Evolutionary conservation across 2,797 vertebrate species (phyloP).

Genomic region (Alcedo atthis): DNA sequence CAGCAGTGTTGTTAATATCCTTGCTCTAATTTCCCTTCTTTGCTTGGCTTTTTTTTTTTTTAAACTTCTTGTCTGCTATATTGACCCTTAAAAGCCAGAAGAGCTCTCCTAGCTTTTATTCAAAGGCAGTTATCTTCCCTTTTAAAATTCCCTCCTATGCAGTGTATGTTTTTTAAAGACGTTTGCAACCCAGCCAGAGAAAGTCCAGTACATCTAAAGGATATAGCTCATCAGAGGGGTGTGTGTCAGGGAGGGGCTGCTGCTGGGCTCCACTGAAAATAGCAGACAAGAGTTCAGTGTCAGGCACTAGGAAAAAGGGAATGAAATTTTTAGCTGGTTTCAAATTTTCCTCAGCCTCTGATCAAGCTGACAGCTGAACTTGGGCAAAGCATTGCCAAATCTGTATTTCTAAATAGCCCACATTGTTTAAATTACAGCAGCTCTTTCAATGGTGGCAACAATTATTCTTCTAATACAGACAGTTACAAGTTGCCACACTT

Average conservation of each 20-base stretch:
- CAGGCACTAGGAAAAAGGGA: neutral
- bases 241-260: neutral
- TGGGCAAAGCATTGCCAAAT: neutral
- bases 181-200: neutral
- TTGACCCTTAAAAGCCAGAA: neutral
- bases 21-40: neutral
- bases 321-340: neutral
- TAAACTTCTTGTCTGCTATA: neutral
- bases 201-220: neutral
- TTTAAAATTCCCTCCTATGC: neutral
- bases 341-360: neutral
- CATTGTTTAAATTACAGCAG: neutral
- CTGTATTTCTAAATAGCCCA: fast-evolving
- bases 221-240: too few relatives aligned
- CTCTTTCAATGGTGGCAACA: neutral
- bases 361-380: neutral
- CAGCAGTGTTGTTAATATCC: neutral
- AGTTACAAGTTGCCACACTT: neutral
- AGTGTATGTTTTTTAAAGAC: neutral
- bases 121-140: neutral
- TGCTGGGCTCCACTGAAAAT: neutral
- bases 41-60: neutral
- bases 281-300: neutral
- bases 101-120: neutral
- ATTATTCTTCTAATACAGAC: neutral